Evolutionary conservation across 1,140 invertebrate species (phyloP), one percentile per base, ranked within the genome.

Genomic region (Hypothenemus hampei): DNA sequence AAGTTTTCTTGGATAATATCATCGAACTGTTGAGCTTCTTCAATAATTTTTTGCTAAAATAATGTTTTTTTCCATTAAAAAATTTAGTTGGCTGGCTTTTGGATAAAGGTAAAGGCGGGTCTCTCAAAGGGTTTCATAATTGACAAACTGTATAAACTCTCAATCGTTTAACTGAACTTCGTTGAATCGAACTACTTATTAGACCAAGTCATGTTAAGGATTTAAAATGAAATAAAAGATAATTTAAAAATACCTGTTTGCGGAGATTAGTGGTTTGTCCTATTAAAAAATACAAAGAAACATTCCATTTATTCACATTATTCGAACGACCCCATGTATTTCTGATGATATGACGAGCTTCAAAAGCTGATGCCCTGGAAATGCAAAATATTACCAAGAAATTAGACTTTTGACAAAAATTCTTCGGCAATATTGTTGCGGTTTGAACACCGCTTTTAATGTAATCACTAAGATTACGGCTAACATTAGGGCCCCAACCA

Each of bases 1-100:
- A 94, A 96, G 46, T 82, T 81, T 70, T 93, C 91, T 73, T 94
- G 88, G 26, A 97, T 85, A n/a, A 97, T 83, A 71, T 97, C 93
- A 20, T 83, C 80, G 61, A 83, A 83, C 20, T 73, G 71, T 3
- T 78, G 69, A 37, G 73, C 79, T 65, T 87, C 85, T 35, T 49
- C 13, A 18, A 50, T 41, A 41, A 63, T 39, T 15, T 52, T 48
- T 18, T 58, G 43, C 59, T 63, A 23, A 29, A 59, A 62, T 18
- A 50, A 1, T n/a, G n/a, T n/a, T n/a, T n/a, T n/a, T n/a, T n/a
- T n/a, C n/a, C n/a, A n/a, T n/a, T n/a, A n/a, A n/a, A n/a, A n/a
- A n/a, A n/a, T n/a, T n/a, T n/a, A n/a, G n/a, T n/a, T n/a, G n/a
- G n/a, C n/a, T n/a, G n/a, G n/a, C n/a, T n/a, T n/a, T n/a, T n/a